Percentiles rank a stretch among this genome's conserved stretches.
These are phyloP conservation scores for Orussus abietinus DNA, from an alignment of 1,140 invertebrate genomes.

Conservation along the genomic window DNA sequence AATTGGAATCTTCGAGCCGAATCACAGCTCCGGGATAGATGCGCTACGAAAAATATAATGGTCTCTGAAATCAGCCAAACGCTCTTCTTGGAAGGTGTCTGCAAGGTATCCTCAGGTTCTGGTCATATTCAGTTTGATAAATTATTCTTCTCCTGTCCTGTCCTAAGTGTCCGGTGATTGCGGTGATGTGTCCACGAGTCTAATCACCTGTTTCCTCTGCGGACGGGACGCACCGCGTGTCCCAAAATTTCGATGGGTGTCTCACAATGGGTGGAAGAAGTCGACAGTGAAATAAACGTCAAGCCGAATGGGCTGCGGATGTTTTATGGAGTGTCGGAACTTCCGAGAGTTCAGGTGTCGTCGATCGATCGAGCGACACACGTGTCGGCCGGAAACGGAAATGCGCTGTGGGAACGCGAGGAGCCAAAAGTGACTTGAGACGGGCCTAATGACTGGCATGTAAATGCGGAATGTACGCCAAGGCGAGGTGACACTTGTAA, in stretches of 20 bases:
- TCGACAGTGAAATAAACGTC: too few species aligned
- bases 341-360: conserved; percentile 21
- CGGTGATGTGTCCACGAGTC: too few species aligned
- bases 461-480: conserved; percentile 28
- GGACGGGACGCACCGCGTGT: too few species aligned
- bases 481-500: conserved; percentile 35
- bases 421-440: conserved; percentile 28
- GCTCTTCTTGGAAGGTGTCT: too few species aligned
- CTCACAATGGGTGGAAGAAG: too few species aligned
- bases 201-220: too few species aligned
- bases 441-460: conserved; percentile 36
- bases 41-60: conserved; percentile 6
- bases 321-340: conserved; percentile 19
- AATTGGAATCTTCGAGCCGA: conserved; percentile 34
- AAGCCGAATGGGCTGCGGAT: conserved; percentile 16
- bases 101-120: too few species aligned
- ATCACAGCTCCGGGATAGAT: conserved; percentile 1
- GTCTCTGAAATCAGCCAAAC: conserved; percentile 1
- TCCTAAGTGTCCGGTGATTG: too few species aligned
- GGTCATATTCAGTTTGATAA: too few species aligned
- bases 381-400: conserved; percentile 41
- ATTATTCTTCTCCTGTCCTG: too few species aligned
- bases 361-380: conserved; percentile 30
- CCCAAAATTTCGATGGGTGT: too few species aligned
- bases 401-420: conserved; percentile 33